Evolutionary conservation across 2,888 invertebrate species (phyloP).

Genomic region (Antheraea yamamai): DNA sequence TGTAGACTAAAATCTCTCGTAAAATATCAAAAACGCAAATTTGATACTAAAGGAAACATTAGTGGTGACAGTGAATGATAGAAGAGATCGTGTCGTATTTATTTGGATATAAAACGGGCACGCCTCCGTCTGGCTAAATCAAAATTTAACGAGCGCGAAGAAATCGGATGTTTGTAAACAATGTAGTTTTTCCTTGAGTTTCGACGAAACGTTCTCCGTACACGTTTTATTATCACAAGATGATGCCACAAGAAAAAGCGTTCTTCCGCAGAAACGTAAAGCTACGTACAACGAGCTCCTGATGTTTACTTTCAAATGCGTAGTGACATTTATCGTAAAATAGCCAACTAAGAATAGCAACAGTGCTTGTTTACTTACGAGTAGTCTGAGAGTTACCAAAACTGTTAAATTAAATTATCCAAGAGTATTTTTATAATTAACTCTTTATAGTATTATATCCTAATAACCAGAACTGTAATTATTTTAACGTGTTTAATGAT

Average conservation of each 20-base stretch:
- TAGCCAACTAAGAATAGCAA: conserved; percentile 3
- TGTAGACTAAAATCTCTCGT: too few relatives aligned
- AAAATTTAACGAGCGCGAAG: conserved; percentile 19
- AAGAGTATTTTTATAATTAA: not conserved
- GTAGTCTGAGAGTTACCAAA: not conserved
- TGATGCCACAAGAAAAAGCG: conserved; percentile 11
- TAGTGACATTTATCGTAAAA: conserved; percentile 6
- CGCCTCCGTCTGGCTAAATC: conserved; percentile 4
- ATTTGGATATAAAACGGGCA: conserved; percentile 19
- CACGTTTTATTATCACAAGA: conserved; percentile 7
- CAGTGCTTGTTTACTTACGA: not conserved
- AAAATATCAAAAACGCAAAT: too few relatives aligned
- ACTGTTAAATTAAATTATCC: not conserved
- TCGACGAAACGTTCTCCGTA: conserved; percentile 12
- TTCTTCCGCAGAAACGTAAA: conserved; percentile 9
- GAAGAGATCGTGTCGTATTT: conserved; percentile 24
- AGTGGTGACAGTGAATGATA: not conserved
- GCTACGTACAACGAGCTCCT: conserved; percentile 7
- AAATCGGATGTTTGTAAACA: conserved; percentile 21
- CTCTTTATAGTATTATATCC: not conserved
- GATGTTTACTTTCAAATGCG: conserved; percentile 5
- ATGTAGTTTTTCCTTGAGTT: conserved; percentile 14
- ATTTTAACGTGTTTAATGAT: too few relatives aligned
- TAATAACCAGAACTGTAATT: too few relatives aligned
- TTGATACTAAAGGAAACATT: too few relatives aligned